Base-by-base conservation (phyloP, 2,113 vertebrate species). In the Myotis lucifugus region DNA sequence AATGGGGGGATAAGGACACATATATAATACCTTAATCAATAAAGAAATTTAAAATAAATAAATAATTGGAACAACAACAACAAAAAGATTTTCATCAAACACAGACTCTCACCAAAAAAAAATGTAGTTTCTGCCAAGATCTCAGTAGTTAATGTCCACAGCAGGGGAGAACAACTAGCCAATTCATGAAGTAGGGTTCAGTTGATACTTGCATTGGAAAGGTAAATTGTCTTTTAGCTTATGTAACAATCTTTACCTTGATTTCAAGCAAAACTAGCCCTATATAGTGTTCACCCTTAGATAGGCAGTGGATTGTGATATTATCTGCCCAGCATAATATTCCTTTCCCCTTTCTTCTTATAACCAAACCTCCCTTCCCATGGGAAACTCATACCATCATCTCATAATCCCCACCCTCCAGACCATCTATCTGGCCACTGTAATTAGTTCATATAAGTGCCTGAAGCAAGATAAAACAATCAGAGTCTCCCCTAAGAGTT, bases 131-230 rank as follows among this genome's bases (percentile, higher is more conserved):
- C 46, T 85, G 72, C 64, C 76, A 94, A 96, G 32, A 88, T 66
- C 27, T 86, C 59, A 94, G 66, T 11, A 87, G 70, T 73, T 97
- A 88, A 77, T 88, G 27, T 78, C 12, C 61, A 95, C 61, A 92
- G 72, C 25, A 93, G 77, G 48, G 48, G 88, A 93, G 42, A 94
- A 94, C 67, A 92, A 96, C 90, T 88, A 93, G 21, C 37, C 25
- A 95, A 83, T 91, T 92, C 40, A 89, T 79, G 85, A 88, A 88
- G 42, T 54, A 84, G 40, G 19, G 13, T 52, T 95, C 72, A 88
- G 25, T 42, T 95, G 59, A 90, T 32, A 94, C 32, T 82, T 74
- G 52, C 42, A 59, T 25, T 74, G 5, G 50, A 93, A 96, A 95
- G 50, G 10, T 21, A 91, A 94, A 82, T 64, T 54, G 29, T 56